A percentile compares a stretch with the other conserved stretches of the same genome.
Conservation (phyloP, 2,797 vertebrate species). For the Clarias pachynema region DNA sequence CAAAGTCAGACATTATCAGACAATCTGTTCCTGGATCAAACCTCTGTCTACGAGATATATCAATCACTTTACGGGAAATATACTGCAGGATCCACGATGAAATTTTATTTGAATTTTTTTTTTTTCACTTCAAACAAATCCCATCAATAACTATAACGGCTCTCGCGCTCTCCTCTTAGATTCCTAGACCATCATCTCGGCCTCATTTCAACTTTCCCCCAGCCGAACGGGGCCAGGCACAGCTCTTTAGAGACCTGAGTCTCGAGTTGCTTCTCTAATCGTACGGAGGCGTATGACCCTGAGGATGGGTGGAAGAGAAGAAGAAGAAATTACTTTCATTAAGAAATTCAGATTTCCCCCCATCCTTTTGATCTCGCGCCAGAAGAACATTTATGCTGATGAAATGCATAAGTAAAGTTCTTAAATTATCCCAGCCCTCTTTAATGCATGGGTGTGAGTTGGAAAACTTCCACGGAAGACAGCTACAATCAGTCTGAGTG, state of each 20-base stretch:
- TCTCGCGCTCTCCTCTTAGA: conserved; percentile 58
- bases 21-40: conserved; percentile 2
- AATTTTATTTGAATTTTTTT: too few species aligned
- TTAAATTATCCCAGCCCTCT: conserved; percentile 77
- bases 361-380: conserved; percentile 82
- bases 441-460: conserved; percentile 72
- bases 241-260: conserved; percentile 70
- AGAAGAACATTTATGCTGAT: conserved; percentile 85
- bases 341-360: conserved; percentile 79
- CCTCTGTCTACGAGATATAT: not conserved
- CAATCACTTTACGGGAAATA: not conserved
- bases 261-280: conserved; percentile 75
- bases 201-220: conserved; percentile 64
- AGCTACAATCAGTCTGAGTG: conserved; percentile 78
- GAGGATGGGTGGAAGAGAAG: conserved; percentile 83
- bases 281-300: conserved; percentile 78
- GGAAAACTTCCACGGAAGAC: conserved; percentile 80
- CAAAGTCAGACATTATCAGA: not conserved
- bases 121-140: conserved; percentile 34
- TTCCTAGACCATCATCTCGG: conserved; percentile 74
- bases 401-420: conserved; percentile 84
- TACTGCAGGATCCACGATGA: not conserved
- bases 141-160: conserved; percentile 47
- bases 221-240: conserved; percentile 62
- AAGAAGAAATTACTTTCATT: conserved; percentile 85